Conservation (phyloP, 2,797 vertebrate species). For the Lates japonicus region DNA sequence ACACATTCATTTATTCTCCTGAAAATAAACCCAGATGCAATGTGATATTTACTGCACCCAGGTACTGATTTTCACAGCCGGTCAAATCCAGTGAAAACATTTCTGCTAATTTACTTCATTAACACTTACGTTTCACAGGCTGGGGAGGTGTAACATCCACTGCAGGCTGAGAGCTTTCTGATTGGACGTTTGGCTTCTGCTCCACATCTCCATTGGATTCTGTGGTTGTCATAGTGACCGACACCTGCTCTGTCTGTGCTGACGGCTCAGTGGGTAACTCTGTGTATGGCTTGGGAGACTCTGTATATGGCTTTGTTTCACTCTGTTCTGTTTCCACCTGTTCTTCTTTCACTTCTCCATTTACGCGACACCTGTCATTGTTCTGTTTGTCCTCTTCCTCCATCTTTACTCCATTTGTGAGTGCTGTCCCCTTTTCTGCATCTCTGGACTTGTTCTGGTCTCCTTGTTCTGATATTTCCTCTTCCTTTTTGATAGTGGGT, state of each 20-base stretch:
- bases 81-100: neutral
- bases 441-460: constrained; percentile 58
- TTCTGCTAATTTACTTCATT: neutral
- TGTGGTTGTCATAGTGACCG: constrained; percentile 66
- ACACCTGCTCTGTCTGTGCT: constrained; percentile 57
- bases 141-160: constrained; percentile 65
- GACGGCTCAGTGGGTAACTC: constrained; percentile 63
- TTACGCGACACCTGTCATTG: constrained; percentile 43
- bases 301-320: constrained; percentile 76
- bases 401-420: constrained; percentile 66
- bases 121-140: constrained; percentile 79
- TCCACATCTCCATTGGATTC: constrained; percentile 64
- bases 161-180: constrained; percentile 69
- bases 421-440: constrained; percentile 42
- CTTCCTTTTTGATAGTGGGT: constrained; percentile 59
- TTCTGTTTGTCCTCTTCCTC: constrained; percentile 52
- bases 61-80: constrained; percentile 7
- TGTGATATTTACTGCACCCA: neutral
- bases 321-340: constrained; percentile 59
- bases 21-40: neutral
- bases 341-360: constrained; percentile 74
- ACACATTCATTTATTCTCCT: neutral
- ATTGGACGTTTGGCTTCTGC: constrained; percentile 68
- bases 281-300: constrained; percentile 73
- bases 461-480: constrained; percentile 37